Evolutionary conservation across 2,113 vertebrate genomes (phyloP).

Genomic region (Daboia siamensis): DNA sequence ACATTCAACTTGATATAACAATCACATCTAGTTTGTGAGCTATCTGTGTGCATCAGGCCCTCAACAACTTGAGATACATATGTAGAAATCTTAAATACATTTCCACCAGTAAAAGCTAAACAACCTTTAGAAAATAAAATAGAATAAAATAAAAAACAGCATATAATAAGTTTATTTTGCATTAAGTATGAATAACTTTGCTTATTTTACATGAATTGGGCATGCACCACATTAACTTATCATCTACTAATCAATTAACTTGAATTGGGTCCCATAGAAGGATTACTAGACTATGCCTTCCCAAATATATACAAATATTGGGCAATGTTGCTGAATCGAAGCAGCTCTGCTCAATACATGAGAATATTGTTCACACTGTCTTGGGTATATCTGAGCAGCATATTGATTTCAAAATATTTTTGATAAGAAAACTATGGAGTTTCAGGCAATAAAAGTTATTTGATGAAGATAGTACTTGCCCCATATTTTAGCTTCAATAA

Average conservation of each 20-base stretch:
- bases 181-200: background rate
- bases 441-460: background rate
- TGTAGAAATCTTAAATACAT: background rate
- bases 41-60: background rate
- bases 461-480: constrained; percentile 67
- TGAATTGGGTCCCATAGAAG: background rate
- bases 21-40: background rate
- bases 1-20: background rate
- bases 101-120: background rate
- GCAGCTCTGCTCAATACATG: background rate
- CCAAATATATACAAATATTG: background rate
- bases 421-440: background rate
- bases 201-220: background rate
- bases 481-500: constrained; percentile 77
- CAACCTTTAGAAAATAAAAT: background rate
- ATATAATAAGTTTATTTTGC: background rate
- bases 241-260: background rate
- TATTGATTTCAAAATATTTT: background rate
- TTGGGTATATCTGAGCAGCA: background rate
- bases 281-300: background rate
- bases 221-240: background rate
- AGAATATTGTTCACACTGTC: background rate
- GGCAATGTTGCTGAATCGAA: background rate
- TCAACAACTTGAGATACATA: background rate
- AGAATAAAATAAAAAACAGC: background rate